Conservation (phyloP, 2,113 vertebrate genomes). For the Catharus fuscescens region DNA sequence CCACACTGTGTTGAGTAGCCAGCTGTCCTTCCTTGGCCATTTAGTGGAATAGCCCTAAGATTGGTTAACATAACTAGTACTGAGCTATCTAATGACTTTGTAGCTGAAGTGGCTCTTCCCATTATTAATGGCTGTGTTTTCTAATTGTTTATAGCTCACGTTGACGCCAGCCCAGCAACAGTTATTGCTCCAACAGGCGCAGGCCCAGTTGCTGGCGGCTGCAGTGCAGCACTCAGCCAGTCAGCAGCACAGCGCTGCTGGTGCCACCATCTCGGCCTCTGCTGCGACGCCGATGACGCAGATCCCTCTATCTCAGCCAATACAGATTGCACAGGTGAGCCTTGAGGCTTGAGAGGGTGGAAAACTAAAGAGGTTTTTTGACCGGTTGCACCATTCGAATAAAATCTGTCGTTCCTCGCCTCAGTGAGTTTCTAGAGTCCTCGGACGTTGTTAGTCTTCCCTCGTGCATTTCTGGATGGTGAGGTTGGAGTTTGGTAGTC, state of each 20-base stretch:
- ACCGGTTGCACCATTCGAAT: neutral
- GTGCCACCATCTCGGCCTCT: constrained; percentile 97
- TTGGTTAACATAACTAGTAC: constrained; percentile 13
- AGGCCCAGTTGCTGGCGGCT: constrained; percentile 96
- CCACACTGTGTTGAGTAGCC: neutral
- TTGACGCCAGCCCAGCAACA: constrained; percentile 97
- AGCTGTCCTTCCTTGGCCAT: neutral
- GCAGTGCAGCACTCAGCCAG: constrained; percentile 96
- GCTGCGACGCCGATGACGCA: constrained; percentile 97
- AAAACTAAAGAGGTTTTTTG: constrained; percentile 20
- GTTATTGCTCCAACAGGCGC: constrained; percentile 95
- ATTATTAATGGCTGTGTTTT: constrained; percentile 43
- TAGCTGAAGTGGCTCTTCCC: constrained; percentile 37
- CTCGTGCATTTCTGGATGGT: neutral
- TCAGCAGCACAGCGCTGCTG: constrained; percentile 95
- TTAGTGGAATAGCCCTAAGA: neutral
- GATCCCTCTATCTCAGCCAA: constrained; percentile 95
- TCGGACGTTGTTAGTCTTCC: neutral
- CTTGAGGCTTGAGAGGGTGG: constrained; percentile 52
- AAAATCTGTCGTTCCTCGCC: neutral
- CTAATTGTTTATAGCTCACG: constrained; percentile 83
- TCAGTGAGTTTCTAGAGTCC: neutral
- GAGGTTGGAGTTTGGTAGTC: neutral
- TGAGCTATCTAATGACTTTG: constrained; percentile 47
- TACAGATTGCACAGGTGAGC: constrained; percentile 93